Conservation (phyloP, 2,113 vertebrate genomes). For the Psephotus haematonotus region DNA sequence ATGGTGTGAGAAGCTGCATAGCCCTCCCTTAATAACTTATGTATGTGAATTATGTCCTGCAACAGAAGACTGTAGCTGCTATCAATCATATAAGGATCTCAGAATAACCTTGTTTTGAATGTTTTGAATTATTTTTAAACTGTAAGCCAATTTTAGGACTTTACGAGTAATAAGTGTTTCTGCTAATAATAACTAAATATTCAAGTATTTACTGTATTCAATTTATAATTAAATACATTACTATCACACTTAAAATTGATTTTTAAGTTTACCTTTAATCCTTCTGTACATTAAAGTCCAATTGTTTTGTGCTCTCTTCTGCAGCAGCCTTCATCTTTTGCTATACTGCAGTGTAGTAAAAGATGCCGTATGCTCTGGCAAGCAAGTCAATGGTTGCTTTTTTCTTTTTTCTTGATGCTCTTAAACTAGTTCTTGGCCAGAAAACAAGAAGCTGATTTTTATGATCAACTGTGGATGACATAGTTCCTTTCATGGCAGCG, state of each 20-base stretch:
- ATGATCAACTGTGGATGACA: background rate
- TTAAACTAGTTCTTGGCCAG: background rate
- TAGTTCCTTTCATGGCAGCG: background rate
- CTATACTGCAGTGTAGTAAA: background rate
- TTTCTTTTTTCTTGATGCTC: background rate
- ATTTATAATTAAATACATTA: background rate
- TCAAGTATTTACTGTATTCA: background rate
- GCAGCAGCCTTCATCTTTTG: background rate
- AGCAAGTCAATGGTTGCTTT: background rate
- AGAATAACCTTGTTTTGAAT: background rate
- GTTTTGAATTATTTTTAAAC: background rate
- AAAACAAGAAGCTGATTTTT: background rate
- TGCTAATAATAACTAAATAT: background rate
- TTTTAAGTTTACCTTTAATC: background rate
- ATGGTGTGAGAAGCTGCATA: background rate
- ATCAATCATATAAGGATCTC: background rate
- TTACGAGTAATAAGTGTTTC: background rate
- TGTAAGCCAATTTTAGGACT: accelerated
- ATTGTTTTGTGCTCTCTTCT: background rate
- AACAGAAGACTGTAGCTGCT: background rate
- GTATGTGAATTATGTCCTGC: background rate
- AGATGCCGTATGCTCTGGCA: background rate
- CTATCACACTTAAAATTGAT: background rate
- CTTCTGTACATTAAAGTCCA: background rate
- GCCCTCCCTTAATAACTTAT: background rate